Evolutionary conservation across 2,113 vertebrate genomes (phyloP).

Genomic region (Scytalopus superciliaris): DNA sequence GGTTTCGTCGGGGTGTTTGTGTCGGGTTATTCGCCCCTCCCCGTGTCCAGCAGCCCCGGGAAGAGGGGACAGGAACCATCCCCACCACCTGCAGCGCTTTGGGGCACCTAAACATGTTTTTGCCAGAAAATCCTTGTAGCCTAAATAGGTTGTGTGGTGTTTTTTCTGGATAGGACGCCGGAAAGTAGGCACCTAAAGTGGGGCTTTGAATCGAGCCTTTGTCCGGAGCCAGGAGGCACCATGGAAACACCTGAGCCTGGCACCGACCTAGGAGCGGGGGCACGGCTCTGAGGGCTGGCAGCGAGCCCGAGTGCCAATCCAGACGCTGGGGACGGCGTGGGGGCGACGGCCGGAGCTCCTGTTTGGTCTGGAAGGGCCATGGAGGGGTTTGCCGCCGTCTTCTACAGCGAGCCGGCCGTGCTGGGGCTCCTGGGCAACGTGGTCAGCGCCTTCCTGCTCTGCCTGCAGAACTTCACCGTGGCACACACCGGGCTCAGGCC

Average conservation of each 20-base stretch:
- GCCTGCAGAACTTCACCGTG: slow-evolving; percentile 83
- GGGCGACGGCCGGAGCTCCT: not conserved
- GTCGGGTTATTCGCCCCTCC: slow-evolving; percentile 27
- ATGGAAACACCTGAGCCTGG: slow-evolving; percentile 55
- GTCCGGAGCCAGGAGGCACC: not conserved
- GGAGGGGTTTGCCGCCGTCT: slow-evolving; percentile 86
- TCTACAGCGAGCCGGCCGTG: slow-evolving; percentile 87
- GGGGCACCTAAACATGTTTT: slow-evolving; percentile 61
- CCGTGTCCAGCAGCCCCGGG: slow-evolving; percentile 28
- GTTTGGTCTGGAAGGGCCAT: slow-evolving; percentile 65
- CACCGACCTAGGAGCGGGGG: not conserved
- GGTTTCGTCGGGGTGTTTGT: slow-evolving; percentile 40
- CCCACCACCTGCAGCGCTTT: slow-evolving; percentile 53
- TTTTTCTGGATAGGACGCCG: slow-evolving; percentile 48
- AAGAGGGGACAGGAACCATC: slow-evolving; percentile 44
- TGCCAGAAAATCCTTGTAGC: slow-evolving; percentile 29
- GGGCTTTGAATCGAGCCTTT: slow-evolving; percentile 51
- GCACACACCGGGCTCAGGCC: slow-evolving; percentile 68
- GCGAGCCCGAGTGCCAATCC: not conserved
- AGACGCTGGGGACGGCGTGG: not conserved
- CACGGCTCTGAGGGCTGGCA: not conserved
- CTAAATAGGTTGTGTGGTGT: slow-evolving; percentile 46
- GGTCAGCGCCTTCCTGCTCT: slow-evolving; percentile 86
- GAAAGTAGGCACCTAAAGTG: slow-evolving; percentile 53
- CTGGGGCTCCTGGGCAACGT: slow-evolving; percentile 87